Conservation (phyloP, 2,888 invertebrate species). For the Tigriopus californicus region DNA sequence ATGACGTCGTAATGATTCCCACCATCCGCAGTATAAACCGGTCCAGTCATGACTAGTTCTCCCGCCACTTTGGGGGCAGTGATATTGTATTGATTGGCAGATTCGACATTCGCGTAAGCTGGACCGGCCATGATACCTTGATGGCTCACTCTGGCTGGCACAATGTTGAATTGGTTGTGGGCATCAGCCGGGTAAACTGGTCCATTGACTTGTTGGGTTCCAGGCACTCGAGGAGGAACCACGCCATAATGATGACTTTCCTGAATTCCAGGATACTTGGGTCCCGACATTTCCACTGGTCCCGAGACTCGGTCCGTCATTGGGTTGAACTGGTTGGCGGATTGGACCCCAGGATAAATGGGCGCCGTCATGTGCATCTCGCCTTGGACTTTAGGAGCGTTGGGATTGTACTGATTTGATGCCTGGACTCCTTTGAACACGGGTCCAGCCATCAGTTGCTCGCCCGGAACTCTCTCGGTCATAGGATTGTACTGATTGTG, state of each 20-base stretch:
- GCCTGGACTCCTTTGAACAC: not conserved
- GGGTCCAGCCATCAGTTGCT: not conserved
- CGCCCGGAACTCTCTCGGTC: not conserved
- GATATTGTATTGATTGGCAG: conserved; percentile 2
- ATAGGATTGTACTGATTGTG: not conserved
- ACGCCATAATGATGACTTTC: conserved; percentile 8
- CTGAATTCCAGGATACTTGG: not conserved
- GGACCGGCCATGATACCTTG: conserved; percentile 9
- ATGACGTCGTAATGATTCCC: conserved; percentile 7
- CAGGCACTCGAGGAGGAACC: not conserved
- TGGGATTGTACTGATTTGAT: not conserved
- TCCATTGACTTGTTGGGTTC: not conserved
- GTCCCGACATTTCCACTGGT: not conserved
- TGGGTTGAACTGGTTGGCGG: not conserved
- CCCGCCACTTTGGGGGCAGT: not conserved
- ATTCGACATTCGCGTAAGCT: conserved; percentile 1
- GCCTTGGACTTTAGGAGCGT: not conserved
- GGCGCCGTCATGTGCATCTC: conserved; percentile 9
- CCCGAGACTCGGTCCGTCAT: not conserved
- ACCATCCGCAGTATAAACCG: conserved; percentile 5
- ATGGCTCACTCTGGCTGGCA: not conserved
- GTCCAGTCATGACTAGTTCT: conserved; percentile 5
- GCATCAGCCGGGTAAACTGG: conserved; percentile 9
- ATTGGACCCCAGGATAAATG: conserved; percentile 1
- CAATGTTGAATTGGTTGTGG: not conserved